These are phyloP conservation scores for Oscheius sp. DNA, from an alignment of 2,888 invertebrate genomes.

Conservation along the genomic window DNA sequence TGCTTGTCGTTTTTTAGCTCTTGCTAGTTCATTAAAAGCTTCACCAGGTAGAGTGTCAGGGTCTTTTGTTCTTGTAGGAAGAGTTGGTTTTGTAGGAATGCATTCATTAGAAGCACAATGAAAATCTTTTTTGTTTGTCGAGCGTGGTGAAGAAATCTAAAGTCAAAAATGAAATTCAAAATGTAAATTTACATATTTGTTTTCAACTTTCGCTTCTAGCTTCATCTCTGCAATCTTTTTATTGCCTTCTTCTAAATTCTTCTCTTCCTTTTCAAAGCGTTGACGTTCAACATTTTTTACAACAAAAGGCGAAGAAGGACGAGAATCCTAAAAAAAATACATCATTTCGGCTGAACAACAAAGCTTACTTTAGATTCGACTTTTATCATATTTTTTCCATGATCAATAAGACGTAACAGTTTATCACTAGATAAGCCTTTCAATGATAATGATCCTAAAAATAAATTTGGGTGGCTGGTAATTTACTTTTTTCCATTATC, in stretches of 20 bases:
- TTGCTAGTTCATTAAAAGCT: slow-evolving; percentile 26
- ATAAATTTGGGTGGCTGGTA: no score
- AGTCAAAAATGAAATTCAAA: not conserved
- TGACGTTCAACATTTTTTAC: not conserved
- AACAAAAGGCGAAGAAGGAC: not conserved
- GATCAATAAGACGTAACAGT: slow-evolving; percentile 11
- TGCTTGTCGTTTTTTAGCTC: slow-evolving; percentile 16
- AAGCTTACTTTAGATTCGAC: not conserved
- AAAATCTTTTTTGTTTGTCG: slow-evolving; percentile 3
- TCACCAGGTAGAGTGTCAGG: slow-evolving; percentile 2
- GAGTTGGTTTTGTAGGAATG: slow-evolving; percentile 16
- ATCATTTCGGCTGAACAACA: not conserved
- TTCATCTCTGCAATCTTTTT: not conserved
- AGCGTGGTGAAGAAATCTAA: slow-evolving; percentile 18
- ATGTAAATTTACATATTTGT: not conserved
- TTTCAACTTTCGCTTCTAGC: not conserved
- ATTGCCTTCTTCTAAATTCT: not conserved
- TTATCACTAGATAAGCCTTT: slow-evolving; percentile 2
- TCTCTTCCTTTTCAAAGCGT: not conserved
- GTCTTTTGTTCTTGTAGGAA: not conserved
- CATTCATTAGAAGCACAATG: slow-evolving; percentile 31
- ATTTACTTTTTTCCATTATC: no score
- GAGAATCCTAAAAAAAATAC: not conserved
- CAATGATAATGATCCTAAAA: slow-evolving; percentile 15
- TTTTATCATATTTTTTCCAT: slow-evolving; percentile 6